Evolutionary conservation across 64 coral and sea anemone genomes (phyloP), one percentile per base, ranked within the genome.

Genomic region (Dendrophyllia cribrosa): DNA sequence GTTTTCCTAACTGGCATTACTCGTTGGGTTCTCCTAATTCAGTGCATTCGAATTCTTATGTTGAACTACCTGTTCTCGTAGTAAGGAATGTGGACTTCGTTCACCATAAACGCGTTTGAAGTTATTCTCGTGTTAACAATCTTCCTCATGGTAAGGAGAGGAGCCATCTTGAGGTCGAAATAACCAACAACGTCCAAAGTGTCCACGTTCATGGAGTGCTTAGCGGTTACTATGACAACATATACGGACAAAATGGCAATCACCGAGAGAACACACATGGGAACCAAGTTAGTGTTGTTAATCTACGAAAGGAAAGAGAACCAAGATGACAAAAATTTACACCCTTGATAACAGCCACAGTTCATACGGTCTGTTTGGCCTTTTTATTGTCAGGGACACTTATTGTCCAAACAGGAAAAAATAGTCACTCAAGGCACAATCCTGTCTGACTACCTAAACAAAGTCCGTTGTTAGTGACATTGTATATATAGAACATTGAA

Each of bases 171-270:
- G 68, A 96, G 44, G 49, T 96, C 90, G 43, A 92, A 96, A 53
- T 92, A 96, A 12, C 94, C 90, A 67, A 96, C 26, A 3, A 63
- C 58, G 23, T 96, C 94, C 44, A 96, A 69, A 0, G 94, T 92
- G 19, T 96, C 86, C 25, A 96, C 94, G 46, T 77, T 96, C 66
- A 96, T 60, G 5, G 90, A 73, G 66, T 96, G 88, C 61, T 96
- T 92, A 46, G 94, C 94, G 14, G 94, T 96, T 75, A 96, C 85
- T 88, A 96, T 96, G 90, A 96, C 85, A 56, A 96, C 72, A 70
- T 96, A 96, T 20, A 96, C 92, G 2, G 88, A 85, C 56, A 96
- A 25, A 25, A 89, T 44, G 2, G 66, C 90, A 61, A 87, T 88
- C 66, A 85, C 90, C 15, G 53, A 77, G 12, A 96, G 76, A 12